A percentile compares a stretch with the other conserved stretches of the same genome.
phyloP scores from a whole-genome alignment of 2,113 vertebrate genomes.

The Trochalopteron elliotii region DNA sequence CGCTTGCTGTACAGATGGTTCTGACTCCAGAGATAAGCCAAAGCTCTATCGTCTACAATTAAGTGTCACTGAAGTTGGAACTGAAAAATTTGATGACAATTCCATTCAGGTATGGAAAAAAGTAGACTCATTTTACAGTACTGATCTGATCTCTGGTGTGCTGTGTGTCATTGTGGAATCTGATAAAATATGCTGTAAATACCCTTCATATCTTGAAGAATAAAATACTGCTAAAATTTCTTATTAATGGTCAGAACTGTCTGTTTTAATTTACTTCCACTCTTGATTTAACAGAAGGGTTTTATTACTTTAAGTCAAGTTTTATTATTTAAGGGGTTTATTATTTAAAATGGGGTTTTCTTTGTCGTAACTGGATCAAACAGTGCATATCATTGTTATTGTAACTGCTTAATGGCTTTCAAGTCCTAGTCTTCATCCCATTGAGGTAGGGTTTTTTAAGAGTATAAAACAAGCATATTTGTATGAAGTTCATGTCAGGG shows the following conservation, averaged over 20 bases:
- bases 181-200: neutral
- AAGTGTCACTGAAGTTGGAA: conserved; percentile 97
- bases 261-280: neutral
- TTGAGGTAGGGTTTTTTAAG: neutral
- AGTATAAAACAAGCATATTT: neutral
- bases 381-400: accelerated
- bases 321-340: neutral
- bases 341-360: neutral
- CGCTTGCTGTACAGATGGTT: conserved; percentile 82
- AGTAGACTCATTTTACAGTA: neutral
- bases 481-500: neutral
- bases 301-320: neutral
- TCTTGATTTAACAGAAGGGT: neutral
- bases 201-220: neutral
- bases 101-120: conserved; percentile 88
- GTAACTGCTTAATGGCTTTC: neutral
- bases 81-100: conserved; percentile 89
- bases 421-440: neutral
- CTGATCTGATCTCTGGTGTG: neutral
- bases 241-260: neutral
- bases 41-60: conserved; percentile 97
- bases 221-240: neutral
- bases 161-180: neutral
- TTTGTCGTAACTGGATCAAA: neutral
- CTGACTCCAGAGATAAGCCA: conserved; percentile 96